Evolutionary conservation across 1,140 invertebrate genomes (phyloP).

Genomic region (Sarcophaga peregrina): DNA sequence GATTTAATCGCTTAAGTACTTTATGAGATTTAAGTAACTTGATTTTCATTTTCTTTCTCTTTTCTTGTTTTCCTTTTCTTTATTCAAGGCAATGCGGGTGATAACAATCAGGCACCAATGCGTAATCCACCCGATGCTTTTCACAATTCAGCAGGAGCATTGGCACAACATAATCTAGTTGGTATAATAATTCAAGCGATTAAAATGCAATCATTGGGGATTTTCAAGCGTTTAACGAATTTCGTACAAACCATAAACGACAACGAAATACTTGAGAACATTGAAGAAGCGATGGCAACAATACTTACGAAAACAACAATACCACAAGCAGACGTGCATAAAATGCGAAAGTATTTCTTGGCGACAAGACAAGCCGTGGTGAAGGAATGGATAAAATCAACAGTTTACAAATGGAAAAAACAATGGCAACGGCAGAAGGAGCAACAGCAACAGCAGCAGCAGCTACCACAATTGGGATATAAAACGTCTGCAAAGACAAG

Average conservation of each 20-base stretch:
- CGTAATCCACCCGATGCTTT: constrained; percentile 67
- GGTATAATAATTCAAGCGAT: constrained; percentile 65
- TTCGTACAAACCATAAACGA: constrained; percentile 38
- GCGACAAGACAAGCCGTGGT: neutral
- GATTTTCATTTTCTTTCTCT: too few relatives aligned
- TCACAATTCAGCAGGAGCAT: constrained; percentile 65
- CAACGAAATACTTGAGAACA: neutral
- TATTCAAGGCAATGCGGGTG: constrained; percentile 46
- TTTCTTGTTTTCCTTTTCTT: too few relatives aligned
- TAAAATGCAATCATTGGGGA: constrained; percentile 67
- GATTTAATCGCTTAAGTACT: too few relatives aligned
- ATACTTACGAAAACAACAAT: constrained; percentile 22
- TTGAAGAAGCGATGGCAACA: neutral
- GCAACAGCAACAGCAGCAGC: too few relatives aligned
- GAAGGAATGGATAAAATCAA: neutral
- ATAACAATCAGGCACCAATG: constrained; percentile 66
- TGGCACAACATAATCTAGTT: constrained; percentile 65
- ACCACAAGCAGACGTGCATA: neutral
- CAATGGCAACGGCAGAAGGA: neutral
- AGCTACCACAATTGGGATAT: too few relatives aligned
- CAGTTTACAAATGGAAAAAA: constrained; percentile 10
- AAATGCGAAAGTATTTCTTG: constrained; percentile 12
- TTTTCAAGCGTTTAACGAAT: constrained; percentile 66
- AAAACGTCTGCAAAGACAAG: neutral
- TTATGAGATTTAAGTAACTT: too few relatives aligned